A percentile compares a stretch with the other conserved stretches of the same genome.
phyloP scores from a whole-genome alignment of 2,888 invertebrate genomes.

The Doris montereyensis region DNA sequence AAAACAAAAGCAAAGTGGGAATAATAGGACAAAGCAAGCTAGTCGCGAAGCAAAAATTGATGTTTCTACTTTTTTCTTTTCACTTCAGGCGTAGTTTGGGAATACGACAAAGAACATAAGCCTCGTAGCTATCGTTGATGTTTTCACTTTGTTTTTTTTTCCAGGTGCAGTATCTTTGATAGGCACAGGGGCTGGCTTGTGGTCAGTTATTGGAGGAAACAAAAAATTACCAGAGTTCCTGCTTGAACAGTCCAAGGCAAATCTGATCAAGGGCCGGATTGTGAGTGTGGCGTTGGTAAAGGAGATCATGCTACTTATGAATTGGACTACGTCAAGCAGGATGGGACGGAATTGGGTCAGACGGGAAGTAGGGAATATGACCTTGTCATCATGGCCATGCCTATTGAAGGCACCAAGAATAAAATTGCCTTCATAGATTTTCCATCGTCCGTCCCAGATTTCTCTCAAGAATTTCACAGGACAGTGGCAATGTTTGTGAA shows the following conservation, averaged over 20 bases:
- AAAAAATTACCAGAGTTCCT: constrained; percentile 63
- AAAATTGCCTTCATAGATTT: constrained; percentile 66
- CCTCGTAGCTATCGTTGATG: too few relatives aligned
- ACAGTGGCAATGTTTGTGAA: constrained; percentile 77
- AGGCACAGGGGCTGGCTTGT: constrained; percentile 76
- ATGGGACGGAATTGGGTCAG: constrained; percentile 11
- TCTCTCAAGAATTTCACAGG: constrained; percentile 72
- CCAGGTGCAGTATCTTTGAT: constrained; percentile 76
- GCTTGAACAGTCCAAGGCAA: constrained; percentile 71
- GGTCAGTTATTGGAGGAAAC: constrained; percentile 79
- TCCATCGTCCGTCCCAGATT: constrained; percentile 48
- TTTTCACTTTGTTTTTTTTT: too few relatives aligned
- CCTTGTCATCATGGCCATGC: constrained; percentile 77
- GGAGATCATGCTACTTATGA: constrained; percentile 53
- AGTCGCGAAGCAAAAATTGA: too few relatives aligned
- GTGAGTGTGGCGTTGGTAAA: constrained; percentile 50
- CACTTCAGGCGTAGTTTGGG: too few relatives aligned
- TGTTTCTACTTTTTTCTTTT: too few relatives aligned
- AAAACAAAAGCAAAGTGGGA: too few relatives aligned
- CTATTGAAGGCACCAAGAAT: constrained; percentile 55
- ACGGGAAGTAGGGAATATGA: constrained; percentile 73
- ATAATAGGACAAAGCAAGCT: too few relatives aligned
- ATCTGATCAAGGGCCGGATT: constrained; percentile 71
- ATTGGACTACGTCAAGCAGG: constrained; percentile 49
- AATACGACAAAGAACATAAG: too few relatives aligned